Evolutionary conservation across 2,888 invertebrate species (phyloP), one percentile per base, ranked within the genome.

Genomic region (Dioctria rufipes): DNA sequence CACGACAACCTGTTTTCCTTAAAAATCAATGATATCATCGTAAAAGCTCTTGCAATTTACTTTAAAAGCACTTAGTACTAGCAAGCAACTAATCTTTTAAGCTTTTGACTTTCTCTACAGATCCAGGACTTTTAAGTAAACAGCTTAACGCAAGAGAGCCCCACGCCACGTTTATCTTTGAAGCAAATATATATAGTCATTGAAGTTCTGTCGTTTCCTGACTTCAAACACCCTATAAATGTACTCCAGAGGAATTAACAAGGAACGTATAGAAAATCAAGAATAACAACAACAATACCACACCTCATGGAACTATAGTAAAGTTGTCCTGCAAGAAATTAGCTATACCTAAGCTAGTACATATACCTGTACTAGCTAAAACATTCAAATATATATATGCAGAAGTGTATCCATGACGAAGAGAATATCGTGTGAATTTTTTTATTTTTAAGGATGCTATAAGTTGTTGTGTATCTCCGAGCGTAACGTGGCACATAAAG

Each of bases 361-460:
- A 25, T 25, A 25, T 25, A 2, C 25, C 0, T 25, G 25, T 25
- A 25, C 25, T 25, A 25, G 2, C 25, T 25, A 25, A 25, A 25
- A 25, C 25, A 25, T 25, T 0, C 25, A 25, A 1, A 25, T 25
- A 25, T 2, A 25, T 25, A 25, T 25, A 25, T 25, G 25, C 2
- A 25, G 25, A 25, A 2, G 25, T 25, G 25, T 25, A 25, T 25
- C 25, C 25, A 25, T 1, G 25, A 25, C 25, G 75, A 60, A 40
- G 58, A 25, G 25, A 60, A 6, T 60, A 58, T 60, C n/a, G n/a
- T n/a, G n/a, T n/a, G n/a, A n/a, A n/a, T 40, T 25, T 25, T 40
- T 75, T 60, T 61, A n/a, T n/a, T n/a, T 58, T 60, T 25, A 60
- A 58, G 75, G 75, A 75, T 75, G 75, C 60, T 60, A 75, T 75